Percentiles rank a stretch among this genome's conserved stretches.
phyloP scores from a whole-genome alignment of 30 jellyfish, hydroid and myxozoan species.

The Aurelia aurita region DNA sequence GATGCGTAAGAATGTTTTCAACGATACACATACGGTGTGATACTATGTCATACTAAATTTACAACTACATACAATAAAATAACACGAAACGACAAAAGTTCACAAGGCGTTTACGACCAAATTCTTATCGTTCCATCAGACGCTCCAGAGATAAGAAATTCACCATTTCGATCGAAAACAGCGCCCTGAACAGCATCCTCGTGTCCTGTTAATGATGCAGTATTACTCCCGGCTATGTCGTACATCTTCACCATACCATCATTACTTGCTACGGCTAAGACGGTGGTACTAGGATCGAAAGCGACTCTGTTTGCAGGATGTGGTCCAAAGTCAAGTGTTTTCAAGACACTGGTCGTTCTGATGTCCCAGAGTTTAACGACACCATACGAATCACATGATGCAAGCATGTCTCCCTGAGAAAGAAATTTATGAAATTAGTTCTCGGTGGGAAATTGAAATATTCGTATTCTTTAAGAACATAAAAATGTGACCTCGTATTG shows the following conservation, averaged over 20 bases:
- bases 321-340: constrained; percentile 91
- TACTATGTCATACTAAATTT: no score
- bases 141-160: constrained; percentile 86
- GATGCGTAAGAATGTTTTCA: no score
- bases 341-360: constrained; percentile 61
- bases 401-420: constrained; percentile 91
- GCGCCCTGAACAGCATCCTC: constrained; percentile 88
- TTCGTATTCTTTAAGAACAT: no score
- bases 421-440: not conserved
- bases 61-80: no score
- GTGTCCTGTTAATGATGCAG: constrained; percentile 77
- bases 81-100: no score
- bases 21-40: no score
- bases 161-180: constrained; percentile 84
- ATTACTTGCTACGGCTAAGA: constrained; percentile 88
- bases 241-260: constrained; percentile 91
- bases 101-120: constrained; percentile 70
- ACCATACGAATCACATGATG: constrained; percentile 96
- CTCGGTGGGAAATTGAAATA: no score
- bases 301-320: constrained; percentile 95
- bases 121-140: constrained; percentile 87
- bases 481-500: not conserved
- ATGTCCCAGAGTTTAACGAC: constrained; percentile 88
- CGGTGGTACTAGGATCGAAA: constrained; percentile 93
- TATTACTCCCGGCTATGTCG: constrained; percentile 69